Percentiles rank a stretch among this genome's conserved stretches.
Evolutionary conservation across 2,888 invertebrate species (phyloP).

Genomic region (Perithous albicinctus): DNA sequence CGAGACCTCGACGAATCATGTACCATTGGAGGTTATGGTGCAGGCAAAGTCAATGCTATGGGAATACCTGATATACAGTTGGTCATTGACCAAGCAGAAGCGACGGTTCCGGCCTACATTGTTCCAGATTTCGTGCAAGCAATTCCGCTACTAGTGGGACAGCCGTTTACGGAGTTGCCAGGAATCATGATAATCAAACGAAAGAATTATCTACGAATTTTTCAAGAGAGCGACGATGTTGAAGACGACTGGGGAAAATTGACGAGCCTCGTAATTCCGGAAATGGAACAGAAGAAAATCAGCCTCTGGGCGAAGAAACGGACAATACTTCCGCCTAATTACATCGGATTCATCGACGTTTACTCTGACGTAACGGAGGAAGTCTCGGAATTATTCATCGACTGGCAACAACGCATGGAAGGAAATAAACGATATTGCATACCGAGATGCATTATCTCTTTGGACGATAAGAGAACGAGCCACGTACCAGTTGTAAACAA

Average conservation of each 20-base stretch:
- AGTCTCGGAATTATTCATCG: slow-evolving; percentile 32
- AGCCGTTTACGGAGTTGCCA: slow-evolving; percentile 44
- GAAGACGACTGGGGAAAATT: slow-evolving; percentile 29
- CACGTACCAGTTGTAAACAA: slow-evolving; percentile 30
- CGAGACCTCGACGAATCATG: slow-evolving; percentile 26
- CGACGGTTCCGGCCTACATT: slow-evolving; percentile 20
- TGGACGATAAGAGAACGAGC: slow-evolving; percentile 17
- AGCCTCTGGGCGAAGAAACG: slow-evolving; percentile 45
- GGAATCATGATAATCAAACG: too few species aligned
- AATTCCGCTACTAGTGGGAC: slow-evolving; percentile 46
- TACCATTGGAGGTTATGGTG: slow-evolving; percentile 18
- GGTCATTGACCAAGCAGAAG: slow-evolving; percentile 16
- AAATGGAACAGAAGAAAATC: slow-evolving; percentile 39
- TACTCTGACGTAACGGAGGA: slow-evolving; percentile 14
- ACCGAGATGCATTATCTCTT: slow-evolving; percentile 15
- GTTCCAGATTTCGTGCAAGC: slow-evolving; percentile 29
- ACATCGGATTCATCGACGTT: slow-evolving; percentile 32
- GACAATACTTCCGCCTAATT: slow-evolving; percentile 22
- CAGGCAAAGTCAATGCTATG: slow-evolving; percentile 3
- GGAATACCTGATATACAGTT: slow-evolving; percentile 1
- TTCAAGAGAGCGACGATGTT: too few species aligned
- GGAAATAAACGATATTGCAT: slow-evolving; percentile 29
- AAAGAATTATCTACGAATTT: too few species aligned
- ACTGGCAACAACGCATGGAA: slow-evolving; percentile 22
- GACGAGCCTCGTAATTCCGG: slow-evolving; percentile 34